Base-by-base conservation (phyloP, 2,113 vertebrate genomes). In the Cyanoramphus novaezelandiae region DNA sequence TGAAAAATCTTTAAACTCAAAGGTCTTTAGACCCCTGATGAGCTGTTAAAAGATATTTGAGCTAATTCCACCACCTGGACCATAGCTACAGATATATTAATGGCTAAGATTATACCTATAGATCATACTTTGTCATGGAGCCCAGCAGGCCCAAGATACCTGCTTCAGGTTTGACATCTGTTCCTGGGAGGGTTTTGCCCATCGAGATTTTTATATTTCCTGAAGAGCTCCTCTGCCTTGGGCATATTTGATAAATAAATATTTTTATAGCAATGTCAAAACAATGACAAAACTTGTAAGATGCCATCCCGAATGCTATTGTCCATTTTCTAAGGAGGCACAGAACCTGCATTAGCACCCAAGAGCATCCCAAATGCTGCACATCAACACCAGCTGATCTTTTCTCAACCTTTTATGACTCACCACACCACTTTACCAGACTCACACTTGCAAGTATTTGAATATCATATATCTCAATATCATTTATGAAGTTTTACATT, bases 21-120 rank as follows among this genome's bases (percentile, higher is more conserved):
- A 96, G 93, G 91, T 92, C 84, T 80, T 65, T 33, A 41, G 62
- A 44, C 94, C 93, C 89, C 91, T 6, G 21, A n/a, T 91, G 95
- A 94, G 89, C 81, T 9, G 9, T 91, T 91, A 21, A 4, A 14
- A 14, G 62, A 31, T 37, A 46, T 77, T 96, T 84, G 2, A 65
- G 67, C 52, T 53, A 64, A 70, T 64, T 72, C 81, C 62, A 9
- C 79, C 91, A 69, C 81, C 78, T 64, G n/a, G 62, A 18, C 74
- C 84, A n/a, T 3, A 39, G 72, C 65, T 39, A 15, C 35, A 18
- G 81, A 50, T 82, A 44, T 35, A 82, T 2, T 28, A 89, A 82
- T 1, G 29, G 47, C 9, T 33, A 64, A 41, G 35, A 74, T 69
- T 71, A 25, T 43, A 44, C 69, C 77, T 79, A 59, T 47, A 90